These are phyloP conservation scores for Peromyscus melanophrys DNA, from an alignment of 2,797 vertebrate species.

Conservation along the genomic window DNA sequence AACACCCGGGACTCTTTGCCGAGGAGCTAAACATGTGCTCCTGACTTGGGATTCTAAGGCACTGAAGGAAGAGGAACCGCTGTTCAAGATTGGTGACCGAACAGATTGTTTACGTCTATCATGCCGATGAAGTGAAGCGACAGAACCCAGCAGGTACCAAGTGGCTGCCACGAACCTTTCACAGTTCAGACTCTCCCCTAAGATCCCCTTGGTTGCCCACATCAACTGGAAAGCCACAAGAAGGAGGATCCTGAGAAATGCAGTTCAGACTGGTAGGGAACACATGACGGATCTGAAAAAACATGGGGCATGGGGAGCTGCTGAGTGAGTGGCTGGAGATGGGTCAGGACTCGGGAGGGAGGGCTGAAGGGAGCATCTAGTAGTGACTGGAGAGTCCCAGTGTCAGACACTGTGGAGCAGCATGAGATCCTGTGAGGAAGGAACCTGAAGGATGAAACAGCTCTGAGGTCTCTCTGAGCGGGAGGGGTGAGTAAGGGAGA, in stretches of 20 bases:
- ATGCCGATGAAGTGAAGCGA: neutral
- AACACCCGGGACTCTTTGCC: too few relatives aligned
- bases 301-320: neutral
- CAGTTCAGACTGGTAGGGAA: neutral
- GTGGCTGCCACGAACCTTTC: neutral
- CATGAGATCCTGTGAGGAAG: neutral
- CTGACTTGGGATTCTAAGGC: neutral
- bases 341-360: neutral
- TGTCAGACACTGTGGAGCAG: neutral
- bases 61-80: neutral
- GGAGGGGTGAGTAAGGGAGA: neutral
- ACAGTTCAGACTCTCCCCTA: neutral
- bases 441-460: constrained; percentile 12
- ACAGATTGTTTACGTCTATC: neutral
- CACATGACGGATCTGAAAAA: neutral
- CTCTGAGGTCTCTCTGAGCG: neutral
- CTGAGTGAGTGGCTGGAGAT: neutral
- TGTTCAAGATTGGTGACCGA: neutral
- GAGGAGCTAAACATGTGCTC: neutral
- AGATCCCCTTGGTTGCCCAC: neutral
- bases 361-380: neutral
- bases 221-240: neutral
- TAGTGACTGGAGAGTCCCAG: neutral
- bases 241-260: neutral
- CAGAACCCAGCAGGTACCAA: neutral